Evolutionary conservation across 2,888 invertebrate species (phyloP).

Genomic region (Drosophila infuscata): DNA sequence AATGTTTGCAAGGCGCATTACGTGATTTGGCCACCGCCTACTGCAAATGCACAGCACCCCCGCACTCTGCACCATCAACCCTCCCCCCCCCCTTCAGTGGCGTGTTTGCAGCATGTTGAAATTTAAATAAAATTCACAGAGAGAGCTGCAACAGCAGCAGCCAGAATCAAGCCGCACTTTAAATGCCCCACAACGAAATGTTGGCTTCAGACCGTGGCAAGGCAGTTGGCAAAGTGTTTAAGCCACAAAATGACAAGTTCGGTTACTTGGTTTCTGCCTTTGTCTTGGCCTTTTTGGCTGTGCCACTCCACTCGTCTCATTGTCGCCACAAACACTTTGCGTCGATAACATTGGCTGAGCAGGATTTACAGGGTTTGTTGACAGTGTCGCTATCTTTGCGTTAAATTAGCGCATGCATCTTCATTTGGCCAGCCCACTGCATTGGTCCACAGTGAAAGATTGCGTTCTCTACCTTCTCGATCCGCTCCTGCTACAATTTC

Average conservation of each 20-base stretch:
- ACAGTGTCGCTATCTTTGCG: slow-evolving; percentile 17
- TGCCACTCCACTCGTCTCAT: slow-evolving; percentile 16
- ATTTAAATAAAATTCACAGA: slow-evolving; percentile 71
- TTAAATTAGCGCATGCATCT: slow-evolving; percentile 66
- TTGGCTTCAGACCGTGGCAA: not conserved
- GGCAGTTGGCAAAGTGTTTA: slow-evolving; percentile 28
- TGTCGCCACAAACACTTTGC: slow-evolving; percentile 55
- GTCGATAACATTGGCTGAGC: slow-evolving; percentile 26
- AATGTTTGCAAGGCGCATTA: slow-evolving; percentile 79
- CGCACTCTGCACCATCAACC: no score
- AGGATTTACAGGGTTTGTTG: slow-evolving; percentile 26
- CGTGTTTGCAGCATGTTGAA: slow-evolving; percentile 73
- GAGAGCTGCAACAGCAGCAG: not conserved
- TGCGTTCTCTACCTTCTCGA: not conserved
- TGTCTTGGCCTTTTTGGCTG: not conserved
- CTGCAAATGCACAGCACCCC: slow-evolving; percentile 19
- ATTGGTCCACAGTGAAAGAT: slow-evolving; percentile 50
- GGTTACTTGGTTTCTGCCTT: not conserved
- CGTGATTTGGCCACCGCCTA: slow-evolving; percentile 74
- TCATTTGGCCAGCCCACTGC: slow-evolving; percentile 60
- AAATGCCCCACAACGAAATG: slow-evolving; percentile 6
- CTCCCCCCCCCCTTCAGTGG: slow-evolving; percentile 18
- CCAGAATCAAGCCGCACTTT: not conserved
- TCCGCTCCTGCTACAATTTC: slow-evolving; percentile 6
- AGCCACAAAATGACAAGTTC: not conserved